Percentiles rank a stretch among this genome's conserved stretches.
These are phyloP conservation scores for Schlechtendalia chinensis DNA, from an alignment of 1,140 invertebrate genomes.

Conservation along the genomic window DNA sequence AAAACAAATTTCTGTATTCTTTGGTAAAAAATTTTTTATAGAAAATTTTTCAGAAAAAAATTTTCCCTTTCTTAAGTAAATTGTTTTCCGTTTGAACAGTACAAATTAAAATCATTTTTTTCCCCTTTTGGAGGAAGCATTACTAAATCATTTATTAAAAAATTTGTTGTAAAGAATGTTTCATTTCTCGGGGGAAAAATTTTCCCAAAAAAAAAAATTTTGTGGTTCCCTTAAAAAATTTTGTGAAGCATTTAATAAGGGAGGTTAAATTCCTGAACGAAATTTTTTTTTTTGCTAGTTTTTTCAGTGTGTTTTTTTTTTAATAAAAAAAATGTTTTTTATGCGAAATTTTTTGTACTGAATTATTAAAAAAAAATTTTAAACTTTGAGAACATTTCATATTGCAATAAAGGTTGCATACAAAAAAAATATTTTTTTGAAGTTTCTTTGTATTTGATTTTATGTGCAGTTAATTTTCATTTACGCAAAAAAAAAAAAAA, in stretches of 20 bases:
- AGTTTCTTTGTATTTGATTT: background rate
- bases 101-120: background rate
- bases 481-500: background rate
- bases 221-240: background rate
- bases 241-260: background rate
- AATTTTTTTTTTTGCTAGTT: background rate
- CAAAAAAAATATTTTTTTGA: background rate
- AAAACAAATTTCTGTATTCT: background rate
- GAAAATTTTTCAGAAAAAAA: background rate
- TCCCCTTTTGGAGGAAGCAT: background rate
- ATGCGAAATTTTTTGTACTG: background rate
- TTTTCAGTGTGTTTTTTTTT: background rate
- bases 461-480: background rate
- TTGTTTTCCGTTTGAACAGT: background rate
- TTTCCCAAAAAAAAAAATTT: background rate
- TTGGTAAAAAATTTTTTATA: background rate
- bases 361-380: background rate
- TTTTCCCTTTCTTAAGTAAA: background rate
- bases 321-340: background rate
- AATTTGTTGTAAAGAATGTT: background rate
- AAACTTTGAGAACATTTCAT: background rate
- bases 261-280: background rate
- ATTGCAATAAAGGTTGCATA: background rate
- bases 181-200: background rate
- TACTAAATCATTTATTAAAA: background rate